Base-by-base conservation (phyloP, 2,888 invertebrate genomes). In the Apotomis capreana region DNA sequence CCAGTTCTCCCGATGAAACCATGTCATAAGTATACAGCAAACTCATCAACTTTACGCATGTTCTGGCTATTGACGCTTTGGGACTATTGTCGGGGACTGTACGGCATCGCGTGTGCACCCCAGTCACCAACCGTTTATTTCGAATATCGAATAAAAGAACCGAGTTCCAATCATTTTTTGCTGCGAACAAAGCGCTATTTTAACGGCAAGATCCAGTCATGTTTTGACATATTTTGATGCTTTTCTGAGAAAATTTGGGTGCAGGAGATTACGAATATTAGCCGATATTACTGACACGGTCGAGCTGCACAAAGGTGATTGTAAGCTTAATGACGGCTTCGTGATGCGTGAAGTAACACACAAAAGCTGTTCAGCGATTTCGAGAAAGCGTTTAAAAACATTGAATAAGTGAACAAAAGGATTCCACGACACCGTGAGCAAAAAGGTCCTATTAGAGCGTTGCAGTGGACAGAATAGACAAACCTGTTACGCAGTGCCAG, bases 401-500 rank as follows among this genome's bases (percentile, higher is more conserved):
- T 13, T 15, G 0, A 65, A 59, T 52, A 36, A 15, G 54, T 36
- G 59, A 60, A 59, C 36, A 65, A 54, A 70, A 10, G 40, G 15
- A 37, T 49, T 9, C 13, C 36, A 44, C 44, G 61, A 10, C 40
- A 64, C 36, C 36, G 40, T 64, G 13, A 40, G 69, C 63, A 67
- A 79, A 84, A 80, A 77, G 79, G 78, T 79, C 77, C 78, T 77
- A 81, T 79, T 76, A 74, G 78, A 77, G 79, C 81, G 79, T 80
- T 79, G 76, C 76, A 76, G 76, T 78, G 75, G 75, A 74, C 75
- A 78, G 81, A 85, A 87, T 89, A 90, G 89, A 85, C 82, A 86
- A 91, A 91, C 91, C 88, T 81, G 89, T 90, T 88, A 80, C 80
- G 83, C 82, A 81, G 80, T 82, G 80, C 80, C 81, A 82, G 86